These are phyloP conservation scores for Eupithecia subfuscata DNA, from an alignment of 2,888 invertebrate genomes.

Conservation along the genomic window DNA sequence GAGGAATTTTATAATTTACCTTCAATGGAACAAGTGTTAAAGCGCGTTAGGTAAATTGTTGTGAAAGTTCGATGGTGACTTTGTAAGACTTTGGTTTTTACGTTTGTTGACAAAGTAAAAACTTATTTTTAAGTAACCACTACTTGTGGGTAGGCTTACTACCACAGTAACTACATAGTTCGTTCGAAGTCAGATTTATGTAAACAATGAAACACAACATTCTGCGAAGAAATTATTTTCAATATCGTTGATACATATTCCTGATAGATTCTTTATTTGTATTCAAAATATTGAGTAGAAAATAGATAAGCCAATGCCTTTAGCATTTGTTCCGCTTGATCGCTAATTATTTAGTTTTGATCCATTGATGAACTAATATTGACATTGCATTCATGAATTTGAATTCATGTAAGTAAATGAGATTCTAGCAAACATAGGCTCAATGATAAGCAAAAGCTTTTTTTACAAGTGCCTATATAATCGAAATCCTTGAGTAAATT, in stretches of 20 bases:
- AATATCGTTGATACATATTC: background rate
- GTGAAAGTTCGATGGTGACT: background rate
- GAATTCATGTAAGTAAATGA: background rate
- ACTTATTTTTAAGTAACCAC: background rate
- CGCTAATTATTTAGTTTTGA: background rate
- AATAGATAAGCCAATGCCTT: background rate
- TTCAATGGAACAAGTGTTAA: conserved; percentile 16
- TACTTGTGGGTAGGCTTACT: no score
- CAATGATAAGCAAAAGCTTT: background rate
- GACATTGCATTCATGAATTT: conserved; percentile 1
- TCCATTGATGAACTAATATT: conserved; percentile 6
- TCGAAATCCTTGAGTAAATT: background rate
- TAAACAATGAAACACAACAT: background rate
- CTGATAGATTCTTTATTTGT: background rate
- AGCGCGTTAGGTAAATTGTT: background rate
- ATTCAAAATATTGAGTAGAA: background rate
- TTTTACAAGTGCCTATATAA: background rate
- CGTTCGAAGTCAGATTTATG: background rate
- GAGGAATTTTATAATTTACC: background rate
- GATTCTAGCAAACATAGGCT: background rate
- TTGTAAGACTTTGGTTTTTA: background rate
- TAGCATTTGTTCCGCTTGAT: conserved; percentile 16
- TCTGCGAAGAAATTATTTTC: background rate
- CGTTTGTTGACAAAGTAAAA: background rate
- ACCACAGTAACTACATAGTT: no score